phyloP scores from a whole-genome alignment of 2,888 invertebrate genomes.

The Synanthedon formicaeformis region DNA sequence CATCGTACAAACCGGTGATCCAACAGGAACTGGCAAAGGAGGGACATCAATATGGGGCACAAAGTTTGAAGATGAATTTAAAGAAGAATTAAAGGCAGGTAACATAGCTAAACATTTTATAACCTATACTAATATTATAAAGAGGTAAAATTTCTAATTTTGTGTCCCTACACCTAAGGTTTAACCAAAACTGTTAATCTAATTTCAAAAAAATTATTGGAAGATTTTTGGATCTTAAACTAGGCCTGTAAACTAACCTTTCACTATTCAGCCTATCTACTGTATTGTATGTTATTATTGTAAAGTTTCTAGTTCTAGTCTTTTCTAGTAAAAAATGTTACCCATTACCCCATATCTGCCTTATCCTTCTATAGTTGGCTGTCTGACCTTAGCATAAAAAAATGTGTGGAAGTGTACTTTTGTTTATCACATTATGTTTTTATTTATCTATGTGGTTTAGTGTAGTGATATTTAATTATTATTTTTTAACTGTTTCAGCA shows the following conservation, averaged over 20 bases:
- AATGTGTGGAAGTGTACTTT: neutral
- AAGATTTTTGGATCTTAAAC: no score
- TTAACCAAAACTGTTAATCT: neutral
- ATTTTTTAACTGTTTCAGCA: constrained; percentile 70
- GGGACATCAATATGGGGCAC: constrained; percentile 96
- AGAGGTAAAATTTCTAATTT: neutral
- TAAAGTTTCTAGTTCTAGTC: no score
- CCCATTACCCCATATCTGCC: no score
- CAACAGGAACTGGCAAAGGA: constrained; percentile 94
- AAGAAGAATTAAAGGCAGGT: constrained; percentile 81
- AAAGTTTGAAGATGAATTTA: constrained; percentile 98
- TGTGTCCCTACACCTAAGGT: neutral
- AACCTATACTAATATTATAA: neutral
- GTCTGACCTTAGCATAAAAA: no score
- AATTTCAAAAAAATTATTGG: no score
- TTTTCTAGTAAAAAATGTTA: no score
- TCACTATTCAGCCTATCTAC: no score
- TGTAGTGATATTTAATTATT: neutral
- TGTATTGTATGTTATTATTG: no score
- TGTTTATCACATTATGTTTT: neutral
- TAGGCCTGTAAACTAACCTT: no score
- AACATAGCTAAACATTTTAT: neutral
- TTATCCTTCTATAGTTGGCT: no score
- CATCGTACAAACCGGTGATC: constrained; percentile 87
- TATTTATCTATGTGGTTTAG: neutral